These are phyloP conservation scores for Pelodiscus sinensis DNA, from an alignment of 2,113 vertebrate species.

Conservation along the genomic window DNA sequence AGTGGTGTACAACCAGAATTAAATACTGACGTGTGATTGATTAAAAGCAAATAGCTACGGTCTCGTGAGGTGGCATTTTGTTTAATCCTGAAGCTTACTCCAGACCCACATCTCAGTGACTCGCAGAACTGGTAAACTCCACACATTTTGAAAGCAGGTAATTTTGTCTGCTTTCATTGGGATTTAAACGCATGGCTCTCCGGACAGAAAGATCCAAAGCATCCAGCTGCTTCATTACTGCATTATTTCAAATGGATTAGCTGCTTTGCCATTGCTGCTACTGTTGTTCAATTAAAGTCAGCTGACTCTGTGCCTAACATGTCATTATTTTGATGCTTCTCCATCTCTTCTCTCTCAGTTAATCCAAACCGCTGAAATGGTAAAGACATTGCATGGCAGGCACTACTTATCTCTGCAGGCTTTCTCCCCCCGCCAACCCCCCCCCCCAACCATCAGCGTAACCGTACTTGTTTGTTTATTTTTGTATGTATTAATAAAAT, in stretches of 20 bases:
- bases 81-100: not conserved
- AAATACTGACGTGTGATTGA: slow-evolving; percentile 48
- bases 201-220: not conserved
- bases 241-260: not conserved
- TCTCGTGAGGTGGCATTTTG: not conserved
- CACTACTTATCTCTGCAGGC: not conserved
- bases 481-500: slow-evolving; percentile 26
- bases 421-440: accelerated
- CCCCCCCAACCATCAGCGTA: not conserved
- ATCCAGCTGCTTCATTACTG: accelerated
- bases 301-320: not conserved
- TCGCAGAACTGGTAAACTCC: not conserved
- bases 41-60: slow-evolving; percentile 49
- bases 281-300: not conserved
- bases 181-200: not conserved
- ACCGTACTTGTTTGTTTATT: not conserved
- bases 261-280: not conserved
- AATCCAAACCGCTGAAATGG: not conserved
- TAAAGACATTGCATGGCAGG: not conserved
- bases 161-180: accelerated
- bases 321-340: not conserved
- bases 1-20: slow-evolving; percentile 46
- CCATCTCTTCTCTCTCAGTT: not conserved
- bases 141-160: accelerated
- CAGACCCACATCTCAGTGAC: not conserved